A percentile compares a stretch with the other conserved stretches of the same genome.
Conservation (phyloP, 2,113 vertebrate genomes). For the Solea senegalensis region DNA sequence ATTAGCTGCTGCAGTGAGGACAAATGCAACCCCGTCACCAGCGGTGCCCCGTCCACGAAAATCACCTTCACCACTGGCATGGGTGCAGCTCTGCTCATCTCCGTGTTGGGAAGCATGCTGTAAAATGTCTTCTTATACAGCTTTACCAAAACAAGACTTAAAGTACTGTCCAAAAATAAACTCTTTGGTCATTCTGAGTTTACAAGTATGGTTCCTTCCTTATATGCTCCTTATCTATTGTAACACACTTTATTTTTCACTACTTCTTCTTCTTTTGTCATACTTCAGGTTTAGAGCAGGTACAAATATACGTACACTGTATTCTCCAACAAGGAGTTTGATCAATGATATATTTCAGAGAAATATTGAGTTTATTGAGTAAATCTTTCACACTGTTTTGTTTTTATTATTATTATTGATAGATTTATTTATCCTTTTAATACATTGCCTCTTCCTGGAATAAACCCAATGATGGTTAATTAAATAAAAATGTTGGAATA, state of each 20-base stretch:
- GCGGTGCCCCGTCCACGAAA: conserved; percentile 43
- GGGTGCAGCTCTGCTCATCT: conserved; percentile 51
- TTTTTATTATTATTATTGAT: not conserved
- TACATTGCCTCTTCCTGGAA: not conserved
- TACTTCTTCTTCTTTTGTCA: not conserved
- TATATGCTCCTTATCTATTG: not conserved
- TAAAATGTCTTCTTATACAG: conserved; percentile 8
- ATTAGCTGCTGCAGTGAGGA: conserved; percentile 58
- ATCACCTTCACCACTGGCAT: conserved; percentile 48
- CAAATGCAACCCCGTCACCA: conserved; percentile 57
- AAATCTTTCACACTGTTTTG: conserved; percentile 37
- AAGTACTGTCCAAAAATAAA: not conserved
- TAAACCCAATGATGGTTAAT: conserved; percentile 26
- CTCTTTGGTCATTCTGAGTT: not conserved
- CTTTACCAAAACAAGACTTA: not conserved
- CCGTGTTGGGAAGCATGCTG: conserved; percentile 46
- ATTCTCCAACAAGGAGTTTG: conserved; percentile 26
- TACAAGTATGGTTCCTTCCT: not conserved
- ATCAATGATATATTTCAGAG: conserved; percentile 62
- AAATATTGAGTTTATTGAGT: conserved; percentile 62
- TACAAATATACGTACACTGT: not conserved
- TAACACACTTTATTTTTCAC: not conserved
- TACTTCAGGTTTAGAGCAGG: not conserved
- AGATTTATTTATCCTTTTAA: conserved; percentile 40
- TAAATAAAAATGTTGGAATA: conserved; percentile 30